Percentiles rank a stretch among this genome's conserved stretches.
Conservation (phyloP, 1,140 invertebrate species). For the Calosoma granatense region DNA sequence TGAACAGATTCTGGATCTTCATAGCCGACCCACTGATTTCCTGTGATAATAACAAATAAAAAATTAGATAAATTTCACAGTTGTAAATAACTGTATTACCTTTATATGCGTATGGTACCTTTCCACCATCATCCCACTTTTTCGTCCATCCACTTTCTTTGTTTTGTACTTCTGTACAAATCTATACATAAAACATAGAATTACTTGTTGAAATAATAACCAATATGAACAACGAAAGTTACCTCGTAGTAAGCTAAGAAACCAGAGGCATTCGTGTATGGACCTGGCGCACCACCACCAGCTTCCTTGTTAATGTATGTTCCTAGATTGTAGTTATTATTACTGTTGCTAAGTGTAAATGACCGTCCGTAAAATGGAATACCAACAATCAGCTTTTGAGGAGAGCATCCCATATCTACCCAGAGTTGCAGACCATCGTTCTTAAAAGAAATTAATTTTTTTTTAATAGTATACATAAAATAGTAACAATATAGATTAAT, state of each 20-base stretch:
- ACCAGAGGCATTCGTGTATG: conserved; percentile 74
- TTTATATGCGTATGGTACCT: conserved; percentile 76
- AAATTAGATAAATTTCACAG: conserved; percentile 1
- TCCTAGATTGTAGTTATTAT: conserved; percentile 69
- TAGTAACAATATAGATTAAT: too few species aligned
- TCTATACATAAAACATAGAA: conserved; percentile 39
- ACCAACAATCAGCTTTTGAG: conserved; percentile 79
- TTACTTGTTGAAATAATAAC: not conserved
- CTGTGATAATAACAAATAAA: conserved; percentile 25
- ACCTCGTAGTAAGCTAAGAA: conserved; percentile 85
- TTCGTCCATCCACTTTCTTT: conserved; percentile 63
- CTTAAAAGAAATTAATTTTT: conserved; percentile 36
- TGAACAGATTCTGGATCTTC: conserved; percentile 70
- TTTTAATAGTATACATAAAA: not conserved
- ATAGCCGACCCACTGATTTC: conserved; percentile 85
- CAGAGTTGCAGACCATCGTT: conserved; percentile 76
- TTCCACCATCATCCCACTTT: conserved; percentile 71
- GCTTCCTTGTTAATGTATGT: conserved; percentile 82
- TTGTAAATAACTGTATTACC: conserved; percentile 36
- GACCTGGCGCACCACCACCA: conserved; percentile 71
- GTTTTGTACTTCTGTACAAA: conserved; percentile 61
- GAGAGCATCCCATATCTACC: conserved; percentile 76
- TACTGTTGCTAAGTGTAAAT: conserved; percentile 67
- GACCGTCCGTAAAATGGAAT: conserved; percentile 78
- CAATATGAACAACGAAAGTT: conserved; percentile 17